Conservation (phyloP, 2,888 invertebrate genomes). For the Dioctria rufipes region DNA sequence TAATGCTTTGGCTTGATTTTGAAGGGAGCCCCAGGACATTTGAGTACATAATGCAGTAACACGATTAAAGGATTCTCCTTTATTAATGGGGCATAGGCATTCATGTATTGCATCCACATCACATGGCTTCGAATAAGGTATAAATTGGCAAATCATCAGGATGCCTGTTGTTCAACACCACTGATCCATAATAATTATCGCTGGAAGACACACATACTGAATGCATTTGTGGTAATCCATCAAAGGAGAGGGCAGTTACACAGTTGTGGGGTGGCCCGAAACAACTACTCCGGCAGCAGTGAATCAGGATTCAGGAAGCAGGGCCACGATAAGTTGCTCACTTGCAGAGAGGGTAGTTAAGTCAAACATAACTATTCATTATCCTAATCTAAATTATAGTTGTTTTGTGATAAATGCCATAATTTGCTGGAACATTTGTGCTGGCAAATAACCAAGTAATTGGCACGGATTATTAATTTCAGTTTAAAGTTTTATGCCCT, state of each 20-base stretch:
- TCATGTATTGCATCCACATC: conserved; percentile 1
- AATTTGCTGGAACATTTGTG: conserved; percentile 54
- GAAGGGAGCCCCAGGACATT: not conserved
- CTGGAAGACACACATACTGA: conserved; percentile 44
- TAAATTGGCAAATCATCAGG: conserved; percentile 50
- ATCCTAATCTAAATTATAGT: conserved; percentile 55
- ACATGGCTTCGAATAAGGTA: conserved; percentile 20
- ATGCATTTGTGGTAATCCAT: conserved; percentile 52
- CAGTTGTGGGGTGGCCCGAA: conserved; percentile 1
- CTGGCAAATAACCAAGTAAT: conserved; percentile 56
- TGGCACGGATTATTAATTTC: conserved; percentile 54
- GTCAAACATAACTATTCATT: conserved; percentile 54
- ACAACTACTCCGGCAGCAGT: not conserved
- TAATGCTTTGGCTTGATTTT: not conserved
- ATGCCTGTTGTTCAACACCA: conserved; percentile 50
- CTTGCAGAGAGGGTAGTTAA: conserved; percentile 36
- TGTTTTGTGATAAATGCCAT: conserved; percentile 55
- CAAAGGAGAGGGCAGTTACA: conserved; percentile 37
- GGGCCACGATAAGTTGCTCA: conserved; percentile 36
- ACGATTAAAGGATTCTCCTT: conserved; percentile 29
- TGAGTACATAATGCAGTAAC: not conserved
- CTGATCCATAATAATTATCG: conserved; percentile 51
- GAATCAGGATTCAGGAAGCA: conserved; percentile 28
- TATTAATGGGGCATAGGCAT: conserved; percentile 13
- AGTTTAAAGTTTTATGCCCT: conserved; percentile 43